phyloP scores from a whole-genome alignment of 2,797 vertebrate genomes.

The Peromyscus aztecus region DNA sequence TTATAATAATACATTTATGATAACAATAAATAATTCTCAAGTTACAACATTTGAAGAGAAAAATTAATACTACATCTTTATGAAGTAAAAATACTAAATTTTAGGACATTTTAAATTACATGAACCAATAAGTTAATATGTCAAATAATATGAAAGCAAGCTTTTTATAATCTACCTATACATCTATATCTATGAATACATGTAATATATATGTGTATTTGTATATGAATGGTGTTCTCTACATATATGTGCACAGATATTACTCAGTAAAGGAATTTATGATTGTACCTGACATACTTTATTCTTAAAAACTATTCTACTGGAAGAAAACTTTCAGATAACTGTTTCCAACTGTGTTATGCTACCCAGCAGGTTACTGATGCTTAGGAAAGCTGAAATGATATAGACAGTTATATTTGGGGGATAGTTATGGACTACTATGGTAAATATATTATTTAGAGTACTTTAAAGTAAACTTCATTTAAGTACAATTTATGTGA shows the following conservation, averaged over 20 bases:
- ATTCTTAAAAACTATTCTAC: not conserved
- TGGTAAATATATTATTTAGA: not conserved
- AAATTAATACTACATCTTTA: not conserved
- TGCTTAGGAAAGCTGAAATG: not conserved
- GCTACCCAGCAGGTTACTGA: not conserved
- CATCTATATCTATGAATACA: not conserved
- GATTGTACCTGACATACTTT: not conserved
- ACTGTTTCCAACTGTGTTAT: not conserved
- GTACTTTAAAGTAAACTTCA: constrained; percentile 21
- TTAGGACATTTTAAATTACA: not conserved
- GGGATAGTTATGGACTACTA: not conserved
- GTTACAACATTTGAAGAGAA: not conserved
- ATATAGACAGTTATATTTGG: not conserved
- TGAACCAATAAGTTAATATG: not conserved
- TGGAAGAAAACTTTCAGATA: not conserved
- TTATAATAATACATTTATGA: not conserved
- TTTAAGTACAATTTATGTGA: not conserved
- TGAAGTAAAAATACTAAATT: not conserved
- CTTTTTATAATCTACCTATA: not conserved
- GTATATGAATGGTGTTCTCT: no score
- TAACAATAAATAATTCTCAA: constrained; percentile 13
- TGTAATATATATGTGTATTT: not conserved
- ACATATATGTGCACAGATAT: not conserved
- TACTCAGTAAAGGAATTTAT: not conserved
- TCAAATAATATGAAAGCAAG: not conserved